A percentile compares a stretch with the other conserved stretches of the same genome.
phyloP scores from a whole-genome alignment of 2,888 invertebrate genomes.

The Aleiodes testaceus region DNA sequence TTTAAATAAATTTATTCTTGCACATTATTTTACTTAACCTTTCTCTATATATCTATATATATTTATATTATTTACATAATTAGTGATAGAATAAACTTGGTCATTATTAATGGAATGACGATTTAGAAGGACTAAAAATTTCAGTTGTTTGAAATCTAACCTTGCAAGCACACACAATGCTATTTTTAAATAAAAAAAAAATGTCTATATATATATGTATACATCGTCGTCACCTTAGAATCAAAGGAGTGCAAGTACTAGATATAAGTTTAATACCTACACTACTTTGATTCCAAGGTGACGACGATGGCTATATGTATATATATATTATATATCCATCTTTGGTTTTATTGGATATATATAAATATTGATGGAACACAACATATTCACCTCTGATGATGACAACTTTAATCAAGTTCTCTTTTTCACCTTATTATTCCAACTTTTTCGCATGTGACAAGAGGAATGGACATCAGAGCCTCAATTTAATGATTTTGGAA shows the following conservation, averaged over 20 bases:
- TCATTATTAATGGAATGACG: no score
- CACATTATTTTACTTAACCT: no score
- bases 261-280: background rate
- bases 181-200: background rate
- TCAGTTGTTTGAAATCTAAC: background rate
- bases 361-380: no score
- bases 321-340: no score
- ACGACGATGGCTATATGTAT: background rate
- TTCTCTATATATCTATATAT: no score
- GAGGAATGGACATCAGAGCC: no score
- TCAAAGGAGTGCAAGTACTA: background rate
- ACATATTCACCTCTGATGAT: no score
- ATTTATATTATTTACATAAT: no score
- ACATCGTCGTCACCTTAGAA: background rate
- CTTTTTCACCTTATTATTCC: no score
- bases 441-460: no score
- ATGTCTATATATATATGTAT: slow-evolving; percentile 9
- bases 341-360: no score
- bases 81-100: no score
- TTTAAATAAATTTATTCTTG: background rate
- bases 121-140: background rate
- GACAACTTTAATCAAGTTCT: background rate
- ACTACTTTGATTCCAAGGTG: background rate
- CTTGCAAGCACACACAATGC: background rate
- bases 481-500: background rate